Conservation (phyloP, 2,888 invertebrate genomes). For the Phaedon cochleariae region DNA sequence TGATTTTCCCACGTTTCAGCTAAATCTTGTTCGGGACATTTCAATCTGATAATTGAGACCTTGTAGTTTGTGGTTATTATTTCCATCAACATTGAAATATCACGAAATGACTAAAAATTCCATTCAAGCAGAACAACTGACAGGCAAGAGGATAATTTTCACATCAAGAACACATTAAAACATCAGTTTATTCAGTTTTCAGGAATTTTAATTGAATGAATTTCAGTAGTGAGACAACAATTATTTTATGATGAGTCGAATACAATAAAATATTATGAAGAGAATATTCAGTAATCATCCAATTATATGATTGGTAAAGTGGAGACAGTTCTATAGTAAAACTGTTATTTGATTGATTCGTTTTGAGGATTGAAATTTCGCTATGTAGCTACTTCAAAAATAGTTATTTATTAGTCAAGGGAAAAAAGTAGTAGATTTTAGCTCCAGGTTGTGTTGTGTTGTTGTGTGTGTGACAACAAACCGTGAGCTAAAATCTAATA, state of each 20-base stretch:
- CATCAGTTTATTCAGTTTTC: slow-evolving; percentile 1
- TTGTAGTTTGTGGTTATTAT: background rate
- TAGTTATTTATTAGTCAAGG: too few species aligned
- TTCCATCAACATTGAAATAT: background rate
- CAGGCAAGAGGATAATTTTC: background rate
- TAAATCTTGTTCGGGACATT: background rate
- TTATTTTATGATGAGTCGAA: too few species aligned
- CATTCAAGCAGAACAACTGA: background rate
- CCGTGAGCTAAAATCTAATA: too few species aligned
- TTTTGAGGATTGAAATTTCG: too few species aligned
- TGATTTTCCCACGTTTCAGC: slow-evolving; percentile 1
- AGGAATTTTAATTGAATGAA: background rate
- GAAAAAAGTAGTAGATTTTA: too few species aligned
- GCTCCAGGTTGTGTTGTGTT: too few species aligned
- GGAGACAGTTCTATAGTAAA: too few species aligned
- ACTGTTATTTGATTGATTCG: too few species aligned
- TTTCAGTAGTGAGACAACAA: background rate
- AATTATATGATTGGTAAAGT: background rate
- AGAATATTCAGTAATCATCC: background rate
- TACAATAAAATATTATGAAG: background rate
- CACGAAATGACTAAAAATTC: background rate
- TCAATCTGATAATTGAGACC: background rate
- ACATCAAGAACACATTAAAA: background rate
- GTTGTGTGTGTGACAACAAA: too few species aligned
- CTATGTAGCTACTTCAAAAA: too few species aligned